Percentiles rank a stretch among this genome's conserved stretches.
These are phyloP conservation scores for Calliopum simillimum DNA, from an alignment of 2,888 invertebrate genomes.

Conservation along the genomic window DNA sequence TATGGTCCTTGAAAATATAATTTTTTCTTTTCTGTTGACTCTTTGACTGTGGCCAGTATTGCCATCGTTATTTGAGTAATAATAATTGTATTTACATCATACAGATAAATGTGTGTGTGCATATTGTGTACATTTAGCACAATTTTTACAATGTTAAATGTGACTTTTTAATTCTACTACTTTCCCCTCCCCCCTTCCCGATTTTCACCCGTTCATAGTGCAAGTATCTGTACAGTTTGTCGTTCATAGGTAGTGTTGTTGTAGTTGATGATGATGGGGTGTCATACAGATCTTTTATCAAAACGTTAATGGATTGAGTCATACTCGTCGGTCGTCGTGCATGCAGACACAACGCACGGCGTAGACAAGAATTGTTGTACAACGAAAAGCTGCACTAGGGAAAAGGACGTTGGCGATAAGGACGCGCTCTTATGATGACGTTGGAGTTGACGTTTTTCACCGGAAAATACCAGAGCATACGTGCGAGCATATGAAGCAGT, in stretches of 20 bases:
- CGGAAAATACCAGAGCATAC: not conserved
- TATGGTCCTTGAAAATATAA: too few relatives aligned
- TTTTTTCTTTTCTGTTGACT: too few relatives aligned
- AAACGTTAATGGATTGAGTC: constrained; percentile 62
- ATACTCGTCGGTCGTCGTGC: constrained; percentile 49
- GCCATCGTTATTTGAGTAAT: too few relatives aligned
- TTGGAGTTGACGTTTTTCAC: constrained; percentile 2
- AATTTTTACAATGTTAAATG: too few relatives aligned
- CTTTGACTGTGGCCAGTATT: too few relatives aligned
- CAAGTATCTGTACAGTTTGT: constrained; percentile 29
- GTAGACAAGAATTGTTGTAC: not conserved
- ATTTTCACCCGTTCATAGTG: not conserved
- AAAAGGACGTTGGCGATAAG: not conserved
- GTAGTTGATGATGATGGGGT: constrained; percentile 47
- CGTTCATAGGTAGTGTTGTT: constrained; percentile 42
- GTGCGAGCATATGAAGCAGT: not conserved
- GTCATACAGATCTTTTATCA: constrained; percentile 62
- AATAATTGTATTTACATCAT: too few relatives aligned
- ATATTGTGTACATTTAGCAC: too few relatives aligned
- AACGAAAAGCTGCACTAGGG: not conserved
- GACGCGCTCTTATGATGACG: not conserved
- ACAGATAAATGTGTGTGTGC: too few relatives aligned
- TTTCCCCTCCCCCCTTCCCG: too few relatives aligned
- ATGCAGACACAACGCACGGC: not conserved
- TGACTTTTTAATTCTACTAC: too few relatives aligned